Evolutionary conservation across 1,140 invertebrate genomes (phyloP).

Genomic region (Ceratina japonica): DNA sequence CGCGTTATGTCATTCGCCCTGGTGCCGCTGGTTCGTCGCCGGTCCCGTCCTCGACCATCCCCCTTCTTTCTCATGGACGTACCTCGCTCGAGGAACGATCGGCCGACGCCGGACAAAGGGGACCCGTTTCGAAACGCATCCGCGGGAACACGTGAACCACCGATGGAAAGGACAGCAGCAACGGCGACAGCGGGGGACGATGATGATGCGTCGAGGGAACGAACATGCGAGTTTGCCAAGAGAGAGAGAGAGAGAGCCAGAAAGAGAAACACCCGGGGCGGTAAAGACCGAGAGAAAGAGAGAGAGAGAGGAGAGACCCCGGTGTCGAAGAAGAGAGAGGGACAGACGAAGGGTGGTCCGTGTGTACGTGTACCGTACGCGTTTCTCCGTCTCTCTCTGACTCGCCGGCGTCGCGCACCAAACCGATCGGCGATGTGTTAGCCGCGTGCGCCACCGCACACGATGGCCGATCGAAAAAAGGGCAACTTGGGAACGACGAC

Average conservation of each 20-base stretch:
- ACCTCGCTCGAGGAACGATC: neutral
- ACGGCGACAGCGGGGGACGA: slow-evolving; percentile 2
- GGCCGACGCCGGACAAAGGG: neutral
- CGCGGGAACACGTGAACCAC: slow-evolving; percentile 44
- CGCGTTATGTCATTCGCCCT: slow-evolving; percentile 22
- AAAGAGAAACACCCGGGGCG: neutral
- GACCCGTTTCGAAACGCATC: slow-evolving; percentile 19
- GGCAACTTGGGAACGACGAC: slow-evolving; percentile 14
- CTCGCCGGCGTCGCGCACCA: slow-evolving; percentile 51
- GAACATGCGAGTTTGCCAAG: slow-evolving; percentile 21
- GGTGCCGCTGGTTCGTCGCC: neutral
- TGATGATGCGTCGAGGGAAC: neutral
- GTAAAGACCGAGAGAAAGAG: slow-evolving; percentile 3
- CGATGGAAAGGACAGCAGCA: slow-evolving; percentile 25
- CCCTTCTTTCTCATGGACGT: slow-evolving; percentile 13
- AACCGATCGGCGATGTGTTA: slow-evolving; percentile 45
- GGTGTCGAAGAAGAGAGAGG: neutral
- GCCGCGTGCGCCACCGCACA: slow-evolving; percentile 51
- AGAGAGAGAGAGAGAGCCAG: slow-evolving; percentile 19
- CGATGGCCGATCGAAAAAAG: slow-evolving; percentile 43
- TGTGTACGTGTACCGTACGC: neutral
- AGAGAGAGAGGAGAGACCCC: neutral
- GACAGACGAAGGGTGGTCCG: slow-evolving; percentile 1
- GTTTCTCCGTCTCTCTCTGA: slow-evolving; percentile 24
- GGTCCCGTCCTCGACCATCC: slow-evolving; percentile 6